These are phyloP conservation scores for Achlya flavicornis DNA, from an alignment of 2,888 invertebrate genomes.

Conservation along the genomic window DNA sequence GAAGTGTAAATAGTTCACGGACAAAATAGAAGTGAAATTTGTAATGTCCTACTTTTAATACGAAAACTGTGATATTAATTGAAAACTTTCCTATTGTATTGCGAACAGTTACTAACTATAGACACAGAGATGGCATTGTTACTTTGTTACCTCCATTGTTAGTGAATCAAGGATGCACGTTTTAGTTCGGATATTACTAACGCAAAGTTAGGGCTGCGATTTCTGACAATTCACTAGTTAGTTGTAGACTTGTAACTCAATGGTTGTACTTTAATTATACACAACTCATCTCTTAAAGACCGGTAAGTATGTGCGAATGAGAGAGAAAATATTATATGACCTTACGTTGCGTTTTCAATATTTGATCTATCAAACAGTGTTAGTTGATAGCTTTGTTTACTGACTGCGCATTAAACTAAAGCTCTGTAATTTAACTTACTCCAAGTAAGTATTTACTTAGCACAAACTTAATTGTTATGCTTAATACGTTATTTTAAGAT, in stretches of 20 bases:
- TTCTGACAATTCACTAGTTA: background rate
- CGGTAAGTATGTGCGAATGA: no score
- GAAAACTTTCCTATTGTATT: conserved; percentile 74
- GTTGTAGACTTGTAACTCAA: no score
- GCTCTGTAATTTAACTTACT: background rate
- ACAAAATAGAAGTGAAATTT: conserved; percentile 55
- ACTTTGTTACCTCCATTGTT: conserved; percentile 20
- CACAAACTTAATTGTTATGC: background rate
- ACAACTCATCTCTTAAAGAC: no score
- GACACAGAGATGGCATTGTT: conserved; percentile 53
- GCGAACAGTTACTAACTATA: conserved; percentile 60
- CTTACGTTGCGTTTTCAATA: background rate
- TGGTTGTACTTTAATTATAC: background rate
- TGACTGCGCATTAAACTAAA: background rate
- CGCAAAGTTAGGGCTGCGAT: background rate
- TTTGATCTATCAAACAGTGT: background rate
- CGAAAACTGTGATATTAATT: conserved; percentile 83
- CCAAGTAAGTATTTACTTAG: background rate
- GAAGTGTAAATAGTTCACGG: conserved; percentile 62
- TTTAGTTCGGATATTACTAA: conserved; percentile 9
- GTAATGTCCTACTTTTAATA: conserved; percentile 80
- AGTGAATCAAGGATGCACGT: conserved; percentile 32
- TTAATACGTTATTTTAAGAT: background rate
- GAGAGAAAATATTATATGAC: background rate
- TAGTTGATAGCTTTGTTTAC: background rate